Evolutionary conservation across 2,113 vertebrate species (phyloP).

Genomic region (Pituophis catenifer): DNA sequence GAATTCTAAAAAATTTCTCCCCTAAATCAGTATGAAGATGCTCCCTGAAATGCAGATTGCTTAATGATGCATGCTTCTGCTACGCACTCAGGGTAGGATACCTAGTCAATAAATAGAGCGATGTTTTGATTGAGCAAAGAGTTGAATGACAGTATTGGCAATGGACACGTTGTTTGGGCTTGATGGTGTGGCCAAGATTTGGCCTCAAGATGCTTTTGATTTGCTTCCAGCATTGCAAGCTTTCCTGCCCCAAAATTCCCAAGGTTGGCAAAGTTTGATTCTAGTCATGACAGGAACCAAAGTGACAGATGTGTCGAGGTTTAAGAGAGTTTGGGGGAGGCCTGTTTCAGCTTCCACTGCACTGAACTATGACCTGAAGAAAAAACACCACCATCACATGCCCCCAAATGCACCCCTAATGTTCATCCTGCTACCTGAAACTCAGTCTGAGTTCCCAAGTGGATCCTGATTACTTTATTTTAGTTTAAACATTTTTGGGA

Average conservation of each 20-base stretch:
- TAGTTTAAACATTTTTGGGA: background rate
- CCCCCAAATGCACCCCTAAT: background rate
- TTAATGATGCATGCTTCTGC: background rate
- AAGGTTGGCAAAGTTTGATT: background rate
- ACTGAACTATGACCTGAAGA: background rate
- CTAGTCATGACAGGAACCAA: too few species aligned
- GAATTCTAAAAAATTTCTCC: background rate
- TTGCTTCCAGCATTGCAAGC: background rate
- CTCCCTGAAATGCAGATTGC: background rate
- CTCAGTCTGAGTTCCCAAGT: background rate
- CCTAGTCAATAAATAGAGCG: background rate
- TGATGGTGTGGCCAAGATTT: background rate
- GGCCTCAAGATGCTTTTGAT: background rate
- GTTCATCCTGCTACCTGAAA: background rate
- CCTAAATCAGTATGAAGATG: background rate
- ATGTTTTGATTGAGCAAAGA: background rate
- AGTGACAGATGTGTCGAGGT: background rate
- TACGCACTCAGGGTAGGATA: background rate
- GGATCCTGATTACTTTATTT: background rate
- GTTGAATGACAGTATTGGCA: background rate
- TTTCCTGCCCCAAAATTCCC: background rate
- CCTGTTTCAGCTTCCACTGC: background rate
- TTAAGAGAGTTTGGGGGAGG: background rate
- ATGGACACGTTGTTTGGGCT: background rate
- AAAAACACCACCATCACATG: background rate